Evolutionary conservation across 1,140 invertebrate species (phyloP), one percentile per base, ranked within the genome.

Genomic region (Eupeodes corollae): DNA sequence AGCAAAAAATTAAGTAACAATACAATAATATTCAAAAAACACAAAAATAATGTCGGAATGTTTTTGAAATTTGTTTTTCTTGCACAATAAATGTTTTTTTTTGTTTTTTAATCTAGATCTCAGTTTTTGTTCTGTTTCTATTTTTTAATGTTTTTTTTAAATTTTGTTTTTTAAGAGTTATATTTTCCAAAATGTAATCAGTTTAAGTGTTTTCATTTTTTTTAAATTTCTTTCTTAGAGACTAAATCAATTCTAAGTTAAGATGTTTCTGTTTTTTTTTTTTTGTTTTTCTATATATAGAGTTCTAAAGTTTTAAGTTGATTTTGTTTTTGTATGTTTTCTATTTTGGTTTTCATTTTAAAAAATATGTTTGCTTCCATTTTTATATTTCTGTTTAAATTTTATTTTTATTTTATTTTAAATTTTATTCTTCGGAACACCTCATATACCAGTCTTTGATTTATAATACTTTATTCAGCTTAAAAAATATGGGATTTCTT

Each of bases 401-500:
- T 50, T 42, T 21, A 49, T 48, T 35, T 39, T 13, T 51, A 40
- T 47, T 51, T 45, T 43, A 35, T 44, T 44, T 34, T 57, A 61
- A 59, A 61, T 59, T 26, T 26, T 26, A 26, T 26, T 26, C 21
- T 26, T 57, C 63, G 63, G 63, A 66, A 66, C 63, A 66, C 63
- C 63, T 66, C 63, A 60, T 66, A 66, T 57, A 61, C 63, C 63
- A 66, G 63, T 66, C 63, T 66, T 66, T 66, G 54, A 64, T 59
- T 64, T 61, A 54, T 58, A 60, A 62, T 54, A 53, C 51, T 46
- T 42, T 21, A 16, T 16, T 37, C 15, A 14, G 35, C 15, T n/a
- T 37, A 16, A 33, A 33, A 12, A 14, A 18, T 18, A 18, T n/a
- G 16, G 15, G 9, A 44, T 38, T 49, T 46, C 16, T 46, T 46